Evolutionary conservation across 2,888 invertebrate species (phyloP).

Genomic region (Acheta domesticus): DNA sequence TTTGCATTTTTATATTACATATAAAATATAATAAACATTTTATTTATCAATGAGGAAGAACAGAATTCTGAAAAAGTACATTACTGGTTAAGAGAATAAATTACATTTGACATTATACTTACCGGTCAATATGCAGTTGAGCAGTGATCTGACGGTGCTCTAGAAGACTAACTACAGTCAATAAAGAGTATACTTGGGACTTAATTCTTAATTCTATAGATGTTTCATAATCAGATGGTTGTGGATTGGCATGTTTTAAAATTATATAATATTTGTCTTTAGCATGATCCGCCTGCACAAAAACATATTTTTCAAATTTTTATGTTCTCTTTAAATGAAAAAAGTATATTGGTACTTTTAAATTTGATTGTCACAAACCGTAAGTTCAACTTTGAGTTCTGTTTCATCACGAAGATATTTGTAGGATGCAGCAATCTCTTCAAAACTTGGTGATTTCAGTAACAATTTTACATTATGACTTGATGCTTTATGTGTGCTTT

Average conservation of each 20-base stretch:
- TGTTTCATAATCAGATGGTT: slow-evolving; percentile 59
- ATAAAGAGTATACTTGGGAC: slow-evolving; percentile 65
- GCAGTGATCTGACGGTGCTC: slow-evolving; percentile 63
- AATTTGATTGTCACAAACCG: slow-evolving; percentile 48
- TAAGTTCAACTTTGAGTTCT: slow-evolving; percentile 63
- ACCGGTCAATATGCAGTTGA: slow-evolving; percentile 77
- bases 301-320: slow-evolving; percentile 33
- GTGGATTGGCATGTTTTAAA: slow-evolving; percentile 59
- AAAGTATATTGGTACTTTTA: slow-evolving; percentile 20
- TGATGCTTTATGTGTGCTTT: slow-evolving; percentile 61
- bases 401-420: slow-evolving; percentile 66
- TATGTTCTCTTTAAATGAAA: neutral
- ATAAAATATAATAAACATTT: no score
- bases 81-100: slow-evolving; percentile 21
- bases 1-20: no score
- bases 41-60: no score
- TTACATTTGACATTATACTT: slow-evolving; percentile 45
- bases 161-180: slow-evolving; percentile 61
- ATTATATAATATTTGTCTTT: slow-evolving; percentile 64
- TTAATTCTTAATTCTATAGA: slow-evolving; percentile 65
- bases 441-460: slow-evolving; percentile 68
- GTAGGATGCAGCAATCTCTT: slow-evolving; percentile 63
- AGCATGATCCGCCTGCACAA: slow-evolving; percentile 59
- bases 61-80: neutral
- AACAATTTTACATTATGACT: slow-evolving; percentile 67